Evolutionary conservation across 2,888 invertebrate species (phyloP), one percentile per base, ranked within the genome.

Genomic region (Pelosia muscerda): DNA sequence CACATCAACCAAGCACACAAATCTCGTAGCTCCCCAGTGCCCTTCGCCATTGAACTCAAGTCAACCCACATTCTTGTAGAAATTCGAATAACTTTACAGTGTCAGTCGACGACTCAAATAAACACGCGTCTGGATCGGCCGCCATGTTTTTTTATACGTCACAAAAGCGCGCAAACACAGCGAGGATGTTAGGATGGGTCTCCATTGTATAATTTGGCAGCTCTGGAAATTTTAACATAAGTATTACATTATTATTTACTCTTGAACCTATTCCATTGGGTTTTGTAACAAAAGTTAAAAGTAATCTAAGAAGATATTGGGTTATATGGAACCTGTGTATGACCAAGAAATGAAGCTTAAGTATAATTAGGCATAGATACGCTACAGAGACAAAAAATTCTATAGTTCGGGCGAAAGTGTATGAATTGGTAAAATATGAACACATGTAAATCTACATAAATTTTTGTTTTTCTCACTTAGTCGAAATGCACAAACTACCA

Each of bases 61-160:
- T 61, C 61, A 60, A 31, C 56, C 58, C 34, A 67, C 59, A 76
- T 68, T 69, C 66, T 67, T 63, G 53, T 31, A 53, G 55, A 56
- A 63, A 63, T 57, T 63, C 26, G 65, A 63, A 78, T 74, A 70
- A 72, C 76, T 78, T 78, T 76, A 71, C 72, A 71, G 66, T 76
- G 76, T 80, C 80, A 75, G 72, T 80, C 78, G 73, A 71, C 78
- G 63, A 54, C 58, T 68, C 58, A 72, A 71, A 75, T 74, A 79
- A 75, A 79, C 75, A 74, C 8, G 42, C 28, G 63, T 54, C 66
- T 34, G 34, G 63, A 65, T 38, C 22, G 57, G 28, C 53, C 63
- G 71, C 70, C 73, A 77, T 78, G 55, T 75, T 75, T 76, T 67
- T 57, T 69, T 65, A 72, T 65, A 65, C 71, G 61, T 68, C 68